phyloP scores from a whole-genome alignment of 2,113 vertebrate species.

The Pollimyrus isidori region DNA sequence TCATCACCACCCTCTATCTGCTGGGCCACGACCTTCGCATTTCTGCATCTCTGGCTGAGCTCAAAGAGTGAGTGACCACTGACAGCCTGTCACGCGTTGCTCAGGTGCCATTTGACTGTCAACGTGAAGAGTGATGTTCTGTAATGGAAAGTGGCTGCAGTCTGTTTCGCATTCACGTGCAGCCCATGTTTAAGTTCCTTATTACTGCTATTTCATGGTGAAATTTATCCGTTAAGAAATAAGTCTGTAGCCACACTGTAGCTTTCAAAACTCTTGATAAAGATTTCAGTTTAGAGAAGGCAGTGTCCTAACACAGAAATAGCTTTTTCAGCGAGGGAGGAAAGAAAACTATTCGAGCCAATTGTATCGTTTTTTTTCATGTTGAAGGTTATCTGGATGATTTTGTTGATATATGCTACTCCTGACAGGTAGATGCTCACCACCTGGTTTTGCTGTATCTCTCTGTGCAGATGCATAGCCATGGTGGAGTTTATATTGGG shows the following conservation, averaged over 20 bases:
- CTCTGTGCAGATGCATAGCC: not conserved
- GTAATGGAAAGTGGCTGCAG: not conserved
- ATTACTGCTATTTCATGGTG: not conserved
- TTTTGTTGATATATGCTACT: not conserved
- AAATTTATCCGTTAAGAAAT: not conserved
- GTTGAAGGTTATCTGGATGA: not conserved
- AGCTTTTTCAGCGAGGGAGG: not conserved
- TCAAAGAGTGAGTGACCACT: slow-evolving; percentile 72
- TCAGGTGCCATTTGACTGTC: not conserved
- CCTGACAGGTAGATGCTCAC: not conserved
- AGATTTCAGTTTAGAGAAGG: not conserved
- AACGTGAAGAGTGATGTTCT: not conserved
- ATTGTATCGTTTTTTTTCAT: not conserved
- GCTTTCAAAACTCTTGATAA: not conserved
- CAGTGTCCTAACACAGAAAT: not conserved
- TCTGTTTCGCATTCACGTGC: not conserved
- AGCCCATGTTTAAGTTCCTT: not conserved
- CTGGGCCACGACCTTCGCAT: slow-evolving; percentile 45
- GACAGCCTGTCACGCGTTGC: slow-evolving; percentile 34
- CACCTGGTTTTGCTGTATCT: not conserved
- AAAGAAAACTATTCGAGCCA: not conserved
- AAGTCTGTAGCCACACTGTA: not conserved
- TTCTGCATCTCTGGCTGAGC: slow-evolving; percentile 75
- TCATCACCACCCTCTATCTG: slow-evolving; percentile 58
- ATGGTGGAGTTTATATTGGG: not conserved